Base-by-base conservation (phyloP, 1,140 invertebrate species). In the Neodiprion pinetum region DNA sequence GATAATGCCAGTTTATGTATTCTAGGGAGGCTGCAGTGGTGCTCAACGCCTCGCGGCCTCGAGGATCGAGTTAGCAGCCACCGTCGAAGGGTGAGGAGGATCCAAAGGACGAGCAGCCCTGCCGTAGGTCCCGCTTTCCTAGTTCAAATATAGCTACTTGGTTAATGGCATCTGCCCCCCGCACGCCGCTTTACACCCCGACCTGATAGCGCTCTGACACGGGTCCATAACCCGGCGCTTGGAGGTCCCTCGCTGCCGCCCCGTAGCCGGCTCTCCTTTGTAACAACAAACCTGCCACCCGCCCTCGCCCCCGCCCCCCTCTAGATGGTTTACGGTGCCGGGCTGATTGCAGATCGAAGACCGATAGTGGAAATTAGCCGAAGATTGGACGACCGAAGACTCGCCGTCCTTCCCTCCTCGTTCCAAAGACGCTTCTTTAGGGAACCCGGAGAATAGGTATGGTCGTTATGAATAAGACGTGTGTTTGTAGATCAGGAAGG, bases 341-440 rank as follows among this genome's bases (percentile, higher is more conserved):
- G 53, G 53, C 53, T 61, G 53, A 61, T 61, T 61, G 53, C 53
- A 61, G 53, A 61, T 61, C 53, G 53, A 61, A 61, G 53, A 61
- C 11, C 53, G 53, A 61, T 61, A 61, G 53, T 17, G 53, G 53
- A 61, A 61, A 61, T 61, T 61, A 61, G 53, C 11, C 9, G 53
- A 61, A 61, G 53, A 61, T 61, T 61, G 53, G 53, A 40, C 28
- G 28, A 40, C 28, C 28, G 28, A 5, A 40, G 28, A 5, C 28
- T 40, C 28, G 28, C 28, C 28, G 2, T 40, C 28, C 28, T 40
- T 40, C 28, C 28, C 28, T 40, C 28, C 28, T 40, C 28, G 5
- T 40, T 40, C 28, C 28, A 5, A 40, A 40, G 28, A 40, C 28
- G 28, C 28, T 40, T 40, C 28, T 40, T 40, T 40, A 40, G 28